phyloP scores from a whole-genome alignment of 2,113 vertebrate species.

The Mesembrinibis cayennensis region DNA sequence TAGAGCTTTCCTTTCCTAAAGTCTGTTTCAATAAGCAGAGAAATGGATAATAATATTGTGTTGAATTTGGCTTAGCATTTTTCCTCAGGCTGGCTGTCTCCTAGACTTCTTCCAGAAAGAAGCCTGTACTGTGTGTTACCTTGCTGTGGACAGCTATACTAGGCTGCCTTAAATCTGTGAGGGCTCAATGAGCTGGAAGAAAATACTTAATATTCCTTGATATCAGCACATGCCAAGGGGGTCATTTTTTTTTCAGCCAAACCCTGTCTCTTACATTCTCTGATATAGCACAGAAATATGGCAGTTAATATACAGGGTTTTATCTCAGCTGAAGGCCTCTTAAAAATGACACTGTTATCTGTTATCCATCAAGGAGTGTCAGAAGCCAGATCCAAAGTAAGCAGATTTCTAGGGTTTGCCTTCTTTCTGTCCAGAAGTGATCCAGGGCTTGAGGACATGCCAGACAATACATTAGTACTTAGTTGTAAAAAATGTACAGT shows the following conservation, averaged over 20 bases:
- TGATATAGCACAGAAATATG: neutral
- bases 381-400: neutral
- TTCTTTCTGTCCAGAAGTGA: neutral
- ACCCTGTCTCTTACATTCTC: neutral
- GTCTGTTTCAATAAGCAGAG: neutral
- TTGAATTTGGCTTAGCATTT: slow-evolving; percentile 5
- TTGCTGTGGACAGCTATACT: neutral
- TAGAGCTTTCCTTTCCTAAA: neutral
- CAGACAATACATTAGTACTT: neutral
- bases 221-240: neutral
- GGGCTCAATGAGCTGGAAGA: neutral
- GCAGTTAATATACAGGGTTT: neutral
- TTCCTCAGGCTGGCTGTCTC: neutral
- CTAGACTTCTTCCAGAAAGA: neutral
- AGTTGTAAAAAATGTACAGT: neutral
- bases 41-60: neutral
- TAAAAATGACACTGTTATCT: neutral
- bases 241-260: neutral
- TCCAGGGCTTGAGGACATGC: neutral
- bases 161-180: neutral
- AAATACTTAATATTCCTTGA: neutral
- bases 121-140: neutral
- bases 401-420: neutral
- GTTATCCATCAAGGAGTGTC: neutral
- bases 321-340: neutral